Percentiles rank a stretch among this genome's conserved stretches.
phyloP scores from a whole-genome alignment of 2,113 vertebrate genomes.

The Serinus canaria region DNA sequence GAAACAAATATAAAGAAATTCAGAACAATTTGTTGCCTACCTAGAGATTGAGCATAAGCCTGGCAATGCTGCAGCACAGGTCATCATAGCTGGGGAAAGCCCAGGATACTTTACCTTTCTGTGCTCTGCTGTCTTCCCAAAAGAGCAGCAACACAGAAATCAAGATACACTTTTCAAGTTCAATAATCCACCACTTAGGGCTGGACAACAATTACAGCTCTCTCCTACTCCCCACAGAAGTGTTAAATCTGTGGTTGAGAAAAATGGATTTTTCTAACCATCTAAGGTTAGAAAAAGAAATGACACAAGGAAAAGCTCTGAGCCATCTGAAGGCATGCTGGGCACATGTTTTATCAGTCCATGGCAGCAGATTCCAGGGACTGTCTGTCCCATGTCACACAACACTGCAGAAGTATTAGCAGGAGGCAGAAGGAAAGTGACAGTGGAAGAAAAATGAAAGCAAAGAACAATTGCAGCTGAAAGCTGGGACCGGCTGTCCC shows the following conservation, averaged over 20 bases:
- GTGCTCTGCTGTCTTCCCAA: neutral
- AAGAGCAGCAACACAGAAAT: neutral
- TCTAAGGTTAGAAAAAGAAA: neutral
- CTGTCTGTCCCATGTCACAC: neutral
- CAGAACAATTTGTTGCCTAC: neutral
- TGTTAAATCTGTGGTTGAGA: neutral
- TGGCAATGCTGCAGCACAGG: neutral
- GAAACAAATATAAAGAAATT: neutral
- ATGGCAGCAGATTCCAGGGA: neutral
- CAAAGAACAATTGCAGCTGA: neutral
- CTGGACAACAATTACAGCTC: neutral
- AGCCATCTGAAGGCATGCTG: neutral
- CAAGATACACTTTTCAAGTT: neutral
- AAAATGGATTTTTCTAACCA: neutral
- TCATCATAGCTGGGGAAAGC: neutral
- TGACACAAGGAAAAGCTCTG: neutral
- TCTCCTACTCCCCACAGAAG: neutral
- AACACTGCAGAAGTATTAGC: neutral
- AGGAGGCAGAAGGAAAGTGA: neutral
- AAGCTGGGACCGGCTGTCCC: fast-evolving
- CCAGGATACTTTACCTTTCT: neutral
- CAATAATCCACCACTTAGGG: neutral
- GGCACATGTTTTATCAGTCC: neutral
- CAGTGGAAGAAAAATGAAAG: neutral
- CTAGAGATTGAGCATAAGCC: neutral